Percentiles rank a stretch among this genome's conserved stretches.
phyloP scores from a whole-genome alignment of 2,888 invertebrate genomes.

The Plebejus argus region DNA sequence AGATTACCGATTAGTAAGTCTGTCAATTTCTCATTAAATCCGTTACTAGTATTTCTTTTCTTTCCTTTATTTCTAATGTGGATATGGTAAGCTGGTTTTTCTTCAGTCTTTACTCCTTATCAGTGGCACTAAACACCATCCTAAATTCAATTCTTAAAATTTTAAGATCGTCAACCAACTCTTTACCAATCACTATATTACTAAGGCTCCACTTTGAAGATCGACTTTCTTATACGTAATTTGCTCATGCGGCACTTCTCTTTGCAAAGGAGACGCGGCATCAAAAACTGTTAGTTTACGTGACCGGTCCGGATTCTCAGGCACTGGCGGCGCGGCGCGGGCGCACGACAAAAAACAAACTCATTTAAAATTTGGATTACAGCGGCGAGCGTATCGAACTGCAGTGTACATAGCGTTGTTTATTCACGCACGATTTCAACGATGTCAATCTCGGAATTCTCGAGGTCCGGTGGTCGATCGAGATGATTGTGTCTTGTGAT shows the following conservation, averaged over 20 bases:
- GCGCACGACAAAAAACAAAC: slow-evolving; percentile 71
- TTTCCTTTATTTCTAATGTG: too few relatives aligned
- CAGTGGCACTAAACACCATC: too few relatives aligned
- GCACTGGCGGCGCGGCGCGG: slow-evolving; percentile 42
- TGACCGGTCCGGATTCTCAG: slow-evolving; percentile 59
- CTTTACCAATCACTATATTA: too few relatives aligned
- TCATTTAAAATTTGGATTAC: slow-evolving; percentile 72
- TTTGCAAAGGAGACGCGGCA: not conserved
- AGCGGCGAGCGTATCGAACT: slow-evolving; percentile 62
- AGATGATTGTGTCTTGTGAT: slow-evolving; percentile 3
- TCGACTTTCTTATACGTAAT: not conserved
- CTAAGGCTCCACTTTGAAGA: not conserved
- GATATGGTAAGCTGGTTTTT: too few relatives aligned
- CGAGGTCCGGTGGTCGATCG: not conserved
- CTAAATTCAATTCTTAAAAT: too few relatives aligned
- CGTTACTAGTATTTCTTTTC: too few relatives aligned
- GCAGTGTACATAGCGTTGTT: slow-evolving; percentile 68
- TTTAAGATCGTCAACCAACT: too few relatives aligned
- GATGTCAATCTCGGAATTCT: slow-evolving; percentile 43
- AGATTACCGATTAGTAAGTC: too few relatives aligned
- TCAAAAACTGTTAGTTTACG: slow-evolving; percentile 43
- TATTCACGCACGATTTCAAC: slow-evolving; percentile 73
- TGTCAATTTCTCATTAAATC: too few relatives aligned
- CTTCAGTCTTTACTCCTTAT: too few relatives aligned
- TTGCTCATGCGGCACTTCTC: not conserved